Conservation (phyloP, 2,888 invertebrate species). For the Cosmia pyralina region DNA sequence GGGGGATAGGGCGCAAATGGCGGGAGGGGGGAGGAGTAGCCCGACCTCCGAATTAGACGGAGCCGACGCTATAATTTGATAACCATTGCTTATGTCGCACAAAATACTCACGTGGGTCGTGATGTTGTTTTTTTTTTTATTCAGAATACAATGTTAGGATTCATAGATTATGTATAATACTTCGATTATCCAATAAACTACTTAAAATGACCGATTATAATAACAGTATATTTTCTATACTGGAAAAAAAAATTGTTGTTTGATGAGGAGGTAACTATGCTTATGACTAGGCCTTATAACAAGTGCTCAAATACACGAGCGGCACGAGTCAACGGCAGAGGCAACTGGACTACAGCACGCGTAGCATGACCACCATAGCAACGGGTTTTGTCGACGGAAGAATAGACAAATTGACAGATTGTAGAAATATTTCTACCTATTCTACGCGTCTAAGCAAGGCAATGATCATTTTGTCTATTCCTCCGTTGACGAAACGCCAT, state of each 20-base stretch:
- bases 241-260: not conserved
- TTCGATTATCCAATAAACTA: not conserved
- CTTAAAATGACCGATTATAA: not conserved
- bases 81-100: slow-evolving; percentile 67
- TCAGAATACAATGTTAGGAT: not conserved
- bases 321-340: not conserved
- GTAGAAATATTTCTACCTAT: too few relatives aligned
- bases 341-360: too few relatives aligned
- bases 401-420: too few relatives aligned
- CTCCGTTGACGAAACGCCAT: too few relatives aligned
- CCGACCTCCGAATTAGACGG: slow-evolving; percentile 81
- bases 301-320: not conserved
- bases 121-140: not conserved
- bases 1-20: slow-evolving; percentile 51
- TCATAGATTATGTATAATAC: not conserved
- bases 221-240: not conserved
- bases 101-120: slow-evolving; percentile 13
- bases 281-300: not conserved
- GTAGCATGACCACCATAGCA: too few relatives aligned
- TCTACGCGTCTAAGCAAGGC: too few relatives aligned
- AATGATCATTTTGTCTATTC: too few relatives aligned
- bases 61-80: slow-evolving; percentile 77
- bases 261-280: not conserved
- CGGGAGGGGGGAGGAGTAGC: slow-evolving; percentile 56
- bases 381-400: too few relatives aligned